Base-by-base conservation (phyloP, 2,888 invertebrate species). In the Cabera pusaria region DNA sequence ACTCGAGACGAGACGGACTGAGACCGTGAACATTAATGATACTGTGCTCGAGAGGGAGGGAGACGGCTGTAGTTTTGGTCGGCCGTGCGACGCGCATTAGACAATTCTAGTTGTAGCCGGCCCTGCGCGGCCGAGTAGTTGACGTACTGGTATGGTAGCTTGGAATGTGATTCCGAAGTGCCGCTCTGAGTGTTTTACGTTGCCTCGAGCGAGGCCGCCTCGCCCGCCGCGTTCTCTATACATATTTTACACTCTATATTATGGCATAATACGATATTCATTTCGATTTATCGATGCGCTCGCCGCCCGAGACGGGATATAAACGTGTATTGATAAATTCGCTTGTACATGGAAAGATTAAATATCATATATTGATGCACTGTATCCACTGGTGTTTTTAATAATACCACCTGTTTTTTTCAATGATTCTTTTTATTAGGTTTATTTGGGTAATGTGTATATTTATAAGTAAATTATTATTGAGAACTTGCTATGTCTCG, bases 271-370 rank as follows among this genome's bases (percentile, higher is more conserved):
- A 84, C 73, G 75, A 79, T 79, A 74, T 80, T 76, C 60, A 70
- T 80, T 80, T 79, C 58, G 58, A 72, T 71, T 62, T 4, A 72
- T 72, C 68, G 72, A 67, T 64, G 62, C 67, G 72, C 74, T 75
- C 76, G 79, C 68, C 56, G 58, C 66, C 60, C 66, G 71, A 73
- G 71, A 56, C 70, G 70, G 68, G 80, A 72, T 75, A 78, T 77
- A 68, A 81, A 83, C 76, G 83, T 86, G 87, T 88, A 88, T 83
- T 92, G 90, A 51, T 91, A 91, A 91, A 91, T 82, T 92, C 91
- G 92, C 93, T 93, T 93, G 92, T 92, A 93, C 91, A 92, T 92
- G 92, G n/a, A n/a, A 92, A 92, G 90, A 92, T 92, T 92, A 92
- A 91, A 92, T 92, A 92, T 92, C 90, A 90, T 92, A 92, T 92